Evolutionary conservation across 2,113 vertebrate genomes (phyloP).

Genomic region (Lamprotornis superbus): DNA sequence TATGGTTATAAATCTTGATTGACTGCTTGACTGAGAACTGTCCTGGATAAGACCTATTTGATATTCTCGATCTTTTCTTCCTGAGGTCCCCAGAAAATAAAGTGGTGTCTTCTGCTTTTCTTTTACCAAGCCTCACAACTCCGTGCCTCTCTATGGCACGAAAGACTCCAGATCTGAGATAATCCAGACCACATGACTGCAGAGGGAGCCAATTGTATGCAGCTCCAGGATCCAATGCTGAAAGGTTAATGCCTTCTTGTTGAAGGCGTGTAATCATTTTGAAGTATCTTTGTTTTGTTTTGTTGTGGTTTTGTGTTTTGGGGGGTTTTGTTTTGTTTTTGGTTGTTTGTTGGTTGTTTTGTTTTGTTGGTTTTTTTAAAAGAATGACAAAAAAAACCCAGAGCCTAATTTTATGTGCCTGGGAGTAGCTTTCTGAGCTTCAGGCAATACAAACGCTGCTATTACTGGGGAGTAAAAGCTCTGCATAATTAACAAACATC

Average conservation of each 20-base stretch:
- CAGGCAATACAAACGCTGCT: conserved; percentile 89
- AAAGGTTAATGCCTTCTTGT: conserved; percentile 83
- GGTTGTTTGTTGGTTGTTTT: conserved; percentile 53
- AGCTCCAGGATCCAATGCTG: conserved; percentile 73
- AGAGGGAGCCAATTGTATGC: conserved; percentile 76
- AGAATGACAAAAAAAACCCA: conserved; percentile 47
- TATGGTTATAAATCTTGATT: neutral
- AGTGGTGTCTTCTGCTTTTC: neutral
- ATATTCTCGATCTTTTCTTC: neutral
- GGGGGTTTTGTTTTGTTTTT: neutral
- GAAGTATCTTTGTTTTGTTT: conserved; percentile 60
- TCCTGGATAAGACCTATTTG: neutral
- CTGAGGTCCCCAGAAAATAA: neutral
- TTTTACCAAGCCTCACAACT: neutral
- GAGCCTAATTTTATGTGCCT: conserved; percentile 85
- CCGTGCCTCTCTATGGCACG: neutral
- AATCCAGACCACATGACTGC: conserved; percentile 78
- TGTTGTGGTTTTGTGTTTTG: neutral
- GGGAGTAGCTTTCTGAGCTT: conserved; percentile 90
- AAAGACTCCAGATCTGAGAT: conserved; percentile 69
- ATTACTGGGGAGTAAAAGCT: conserved; percentile 92
- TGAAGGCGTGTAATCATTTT: conserved; percentile 79
- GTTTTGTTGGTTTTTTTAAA: neutral
- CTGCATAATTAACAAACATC: conserved; percentile 98
- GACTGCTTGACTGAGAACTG: neutral